Evolutionary conservation across 2,113 vertebrate genomes (phyloP).

Genomic region (Scolopax mira): DNA sequence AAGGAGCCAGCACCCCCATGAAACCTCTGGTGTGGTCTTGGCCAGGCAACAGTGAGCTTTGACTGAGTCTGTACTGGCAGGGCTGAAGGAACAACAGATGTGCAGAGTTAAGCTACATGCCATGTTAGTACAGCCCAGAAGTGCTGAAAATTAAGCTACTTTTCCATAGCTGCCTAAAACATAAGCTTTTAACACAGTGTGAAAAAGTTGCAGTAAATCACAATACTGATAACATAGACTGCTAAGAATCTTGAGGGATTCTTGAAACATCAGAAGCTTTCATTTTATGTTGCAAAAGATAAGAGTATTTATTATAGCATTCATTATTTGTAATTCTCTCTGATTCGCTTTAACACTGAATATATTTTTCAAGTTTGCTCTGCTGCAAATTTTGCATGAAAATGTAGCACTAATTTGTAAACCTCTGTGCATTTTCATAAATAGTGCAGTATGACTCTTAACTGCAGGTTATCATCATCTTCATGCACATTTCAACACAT

Average conservation of each 20-base stretch:
- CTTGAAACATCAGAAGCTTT: background rate
- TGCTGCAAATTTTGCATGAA: background rate
- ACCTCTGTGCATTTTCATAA: background rate
- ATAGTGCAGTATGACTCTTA: background rate
- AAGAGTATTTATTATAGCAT: background rate
- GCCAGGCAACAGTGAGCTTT: background rate
- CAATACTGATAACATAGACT: background rate
- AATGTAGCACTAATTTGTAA: background rate
- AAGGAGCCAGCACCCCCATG: background rate
- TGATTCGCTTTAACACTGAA: background rate
- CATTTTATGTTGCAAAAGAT: background rate
- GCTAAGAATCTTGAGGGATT: background rate
- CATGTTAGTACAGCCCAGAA: background rate
- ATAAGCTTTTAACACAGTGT: background rate
- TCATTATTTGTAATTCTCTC: background rate
- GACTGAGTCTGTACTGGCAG: background rate
- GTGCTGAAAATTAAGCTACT: background rate
- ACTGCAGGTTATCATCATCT: background rate
- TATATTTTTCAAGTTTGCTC: background rate
- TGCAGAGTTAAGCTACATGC: background rate
- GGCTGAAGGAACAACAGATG: background rate
- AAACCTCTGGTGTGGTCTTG: background rate
- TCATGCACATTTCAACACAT: background rate
- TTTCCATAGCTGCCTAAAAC: background rate
- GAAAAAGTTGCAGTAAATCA: background rate